These are phyloP conservation scores for Clarias batrachus DNA, from an alignment of 2,113 vertebrate genomes.

Conservation along the genomic window DNA sequence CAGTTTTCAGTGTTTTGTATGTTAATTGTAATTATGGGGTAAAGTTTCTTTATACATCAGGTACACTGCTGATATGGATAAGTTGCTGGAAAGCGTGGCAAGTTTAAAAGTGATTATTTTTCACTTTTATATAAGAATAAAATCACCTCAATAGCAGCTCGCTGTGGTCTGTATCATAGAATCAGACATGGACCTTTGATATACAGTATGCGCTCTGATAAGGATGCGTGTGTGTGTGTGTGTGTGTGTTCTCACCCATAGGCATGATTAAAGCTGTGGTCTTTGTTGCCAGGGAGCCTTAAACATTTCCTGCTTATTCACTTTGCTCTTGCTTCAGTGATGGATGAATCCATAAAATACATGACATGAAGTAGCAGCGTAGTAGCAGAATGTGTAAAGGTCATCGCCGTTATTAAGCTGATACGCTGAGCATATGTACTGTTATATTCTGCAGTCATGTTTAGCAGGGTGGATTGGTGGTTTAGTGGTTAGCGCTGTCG, in stretches of 20 bases:
- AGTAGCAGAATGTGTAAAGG: neutral
- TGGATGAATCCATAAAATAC: neutral
- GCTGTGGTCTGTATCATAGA: neutral
- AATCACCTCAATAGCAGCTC: neutral
- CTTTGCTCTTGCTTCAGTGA: neutral
- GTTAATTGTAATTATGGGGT: neutral
- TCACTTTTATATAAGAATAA: neutral
- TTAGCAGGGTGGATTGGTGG: too few species aligned
- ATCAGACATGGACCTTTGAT: neutral
- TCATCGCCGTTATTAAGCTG: neutral
- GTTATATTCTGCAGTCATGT: neutral
- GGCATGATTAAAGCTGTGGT: conserved; percentile 24
- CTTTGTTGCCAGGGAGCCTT: conserved; percentile 43
- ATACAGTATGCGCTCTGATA: neutral
- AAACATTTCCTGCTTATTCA: neutral
- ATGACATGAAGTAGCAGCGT: neutral
- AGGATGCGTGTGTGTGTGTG: neutral
- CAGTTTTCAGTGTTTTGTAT: too few species aligned
- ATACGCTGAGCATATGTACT: neutral
- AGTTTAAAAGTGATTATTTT: neutral
- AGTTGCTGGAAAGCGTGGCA: neutral
- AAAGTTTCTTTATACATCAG: neutral
- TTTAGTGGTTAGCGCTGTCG: too few species aligned
- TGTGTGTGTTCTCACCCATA: neutral
- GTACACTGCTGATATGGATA: neutral